Conservation (phyloP, 2,888 invertebrate genomes). For the Leucophenga montana region DNA sequence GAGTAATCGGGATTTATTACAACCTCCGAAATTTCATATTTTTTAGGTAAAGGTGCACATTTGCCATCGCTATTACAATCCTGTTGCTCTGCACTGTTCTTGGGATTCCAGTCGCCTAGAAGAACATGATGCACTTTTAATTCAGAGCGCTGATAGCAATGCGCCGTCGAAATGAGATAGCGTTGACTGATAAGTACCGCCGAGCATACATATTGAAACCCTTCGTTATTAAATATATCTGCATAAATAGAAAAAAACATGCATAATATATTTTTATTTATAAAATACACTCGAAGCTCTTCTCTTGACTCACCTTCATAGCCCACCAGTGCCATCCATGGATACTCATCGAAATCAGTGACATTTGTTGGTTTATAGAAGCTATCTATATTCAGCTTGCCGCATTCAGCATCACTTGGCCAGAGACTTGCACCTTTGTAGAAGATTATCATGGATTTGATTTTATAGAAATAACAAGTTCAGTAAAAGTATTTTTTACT, state of each 20-base stretch:
- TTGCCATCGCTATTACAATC: constrained; percentile 34
- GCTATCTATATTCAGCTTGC: constrained; percentile 19
- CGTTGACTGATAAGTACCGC: constrained; percentile 38
- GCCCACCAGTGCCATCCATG: constrained; percentile 38
- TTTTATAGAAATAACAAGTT: too few species aligned
- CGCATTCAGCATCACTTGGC: constrained; percentile 31
- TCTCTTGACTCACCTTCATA: constrained; percentile 37
- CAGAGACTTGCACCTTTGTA: background rate
- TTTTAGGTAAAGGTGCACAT: constrained; percentile 28
- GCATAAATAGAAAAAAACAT: too few species aligned
- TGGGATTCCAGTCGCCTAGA: constrained; percentile 42
- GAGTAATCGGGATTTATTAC: constrained; percentile 37
- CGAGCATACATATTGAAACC: constrained; percentile 34
- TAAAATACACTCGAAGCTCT: background rate
- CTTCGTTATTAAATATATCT: too few species aligned
- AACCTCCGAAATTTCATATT: constrained; percentile 36
- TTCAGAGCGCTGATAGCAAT: constrained; percentile 33
- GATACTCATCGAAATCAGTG: constrained; percentile 28
- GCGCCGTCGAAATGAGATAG: constrained; percentile 38
- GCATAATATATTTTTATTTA: too few species aligned
- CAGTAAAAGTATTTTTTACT: too few species aligned
- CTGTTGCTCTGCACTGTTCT: constrained; percentile 24
- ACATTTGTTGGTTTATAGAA: constrained; percentile 10
- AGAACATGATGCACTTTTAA: constrained; percentile 30
- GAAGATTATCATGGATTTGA: too few species aligned